phyloP scores from a whole-genome alignment of 1,140 invertebrate species.

The Trichonephila inaurata region DNA sequence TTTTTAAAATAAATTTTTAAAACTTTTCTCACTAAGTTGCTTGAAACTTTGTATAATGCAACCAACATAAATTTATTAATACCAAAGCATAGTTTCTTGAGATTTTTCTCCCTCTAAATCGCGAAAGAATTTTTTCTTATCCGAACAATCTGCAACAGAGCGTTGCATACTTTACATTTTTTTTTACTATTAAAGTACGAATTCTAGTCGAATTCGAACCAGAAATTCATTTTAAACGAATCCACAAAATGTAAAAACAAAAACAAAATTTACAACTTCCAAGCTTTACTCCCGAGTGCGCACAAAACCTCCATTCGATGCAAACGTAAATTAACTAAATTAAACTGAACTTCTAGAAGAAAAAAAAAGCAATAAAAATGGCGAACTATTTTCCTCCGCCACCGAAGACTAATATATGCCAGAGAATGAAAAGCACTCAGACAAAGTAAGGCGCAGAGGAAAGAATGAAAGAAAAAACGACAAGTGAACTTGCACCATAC shows the following conservation, averaged over 20 bases:
- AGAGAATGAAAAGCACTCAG: slow-evolving; percentile 36
- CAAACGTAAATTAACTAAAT: slow-evolving; percentile 36
- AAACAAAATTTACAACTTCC: background rate
- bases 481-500: background rate
- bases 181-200: background rate
- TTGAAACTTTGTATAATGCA: too few relatives aligned
- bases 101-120: too few relatives aligned
- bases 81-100: too few relatives aligned
- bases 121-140: too few relatives aligned
- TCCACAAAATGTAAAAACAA: background rate
- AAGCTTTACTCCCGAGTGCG: background rate
- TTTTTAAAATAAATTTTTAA: too few relatives aligned
- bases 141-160: too few relatives aligned
- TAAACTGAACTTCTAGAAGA: background rate
- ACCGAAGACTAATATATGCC: slow-evolving; percentile 11
- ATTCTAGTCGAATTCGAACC: background rate
- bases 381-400: background rate
- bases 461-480: background rate
- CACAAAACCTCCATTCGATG: background rate
- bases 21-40: too few relatives aligned
- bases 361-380: background rate
- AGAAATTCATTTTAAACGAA: background rate
- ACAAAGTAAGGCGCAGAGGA: background rate
- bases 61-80: too few relatives aligned
- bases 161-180: background rate